Base-by-base conservation (phyloP, 2,888 invertebrate species). In the Mystacides longicornis region DNA sequence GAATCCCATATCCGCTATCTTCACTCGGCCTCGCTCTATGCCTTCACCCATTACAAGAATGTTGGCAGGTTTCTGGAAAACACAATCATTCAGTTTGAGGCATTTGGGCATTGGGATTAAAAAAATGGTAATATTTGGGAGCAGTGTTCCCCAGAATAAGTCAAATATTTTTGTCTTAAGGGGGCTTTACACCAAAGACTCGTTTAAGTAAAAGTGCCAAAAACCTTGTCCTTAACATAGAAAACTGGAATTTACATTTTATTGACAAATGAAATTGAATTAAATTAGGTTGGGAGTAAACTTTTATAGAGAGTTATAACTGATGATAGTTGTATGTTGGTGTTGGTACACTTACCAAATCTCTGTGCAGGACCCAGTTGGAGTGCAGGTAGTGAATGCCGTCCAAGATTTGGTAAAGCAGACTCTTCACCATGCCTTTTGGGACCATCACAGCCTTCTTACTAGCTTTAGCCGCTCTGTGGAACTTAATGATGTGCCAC, bases 41-140 rank as follows among this genome's bases (percentile, higher is more conserved):
- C 97, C 98, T 76, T 99, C 98, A 7, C 98, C 99, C 97, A 99
- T 99, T 20, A 99, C 97, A 60, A 99, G 78, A 68, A 99, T 99
- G 73, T 99, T 99, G 2, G 99, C 98, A 54, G 97, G 97, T 83
- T 99, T 99, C 82, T 92, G 71, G 46, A 69, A 67, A 51, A n/a
- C n/a, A n/a, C n/a, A n/a, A n/a, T n/a, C n/a, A n/a, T n/a, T n/a
- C n/a, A n/a, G n/a, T n/a, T n/a, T n/a, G n/a, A n/a, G n/a, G n/a
- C n/a, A n/a, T n/a, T n/a, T n/a, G n/a, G n/a, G n/a, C n/a, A n/a
- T n/a, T n/a, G n/a, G n/a, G n/a, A n/a, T n/a, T n/a, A n/a, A n/a
- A n/a, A n/a, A n/a, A n/a, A n/a, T n/a, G n/a, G n/a, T n/a, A n/a
- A n/a, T n/a, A n/a, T n/a, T n/a, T n/a, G n/a, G n/a, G n/a, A n/a